Percentiles rank a stretch among this genome's conserved stretches.
Evolutionary conservation across 2,888 invertebrate species (phyloP).

Genomic region (Xanthorhoe spadicearia): DNA sequence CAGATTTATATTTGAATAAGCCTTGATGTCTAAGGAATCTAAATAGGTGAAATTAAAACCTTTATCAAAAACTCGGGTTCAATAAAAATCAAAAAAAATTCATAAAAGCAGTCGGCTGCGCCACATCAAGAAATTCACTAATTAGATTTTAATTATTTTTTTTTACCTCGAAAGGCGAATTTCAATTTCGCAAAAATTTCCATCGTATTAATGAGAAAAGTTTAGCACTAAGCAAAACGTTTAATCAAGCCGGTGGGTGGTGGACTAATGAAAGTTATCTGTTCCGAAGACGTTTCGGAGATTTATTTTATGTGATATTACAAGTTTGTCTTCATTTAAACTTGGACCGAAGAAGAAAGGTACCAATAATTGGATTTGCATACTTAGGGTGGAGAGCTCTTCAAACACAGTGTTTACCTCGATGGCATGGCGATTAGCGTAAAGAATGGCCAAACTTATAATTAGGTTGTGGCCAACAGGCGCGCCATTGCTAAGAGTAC

Average conservation of each 20-base stretch:
- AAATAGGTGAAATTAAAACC: not conserved
- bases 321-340: constrained; percentile 49
- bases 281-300: constrained; percentile 41
- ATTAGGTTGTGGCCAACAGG: constrained; percentile 40
- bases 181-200: constrained; percentile 26
- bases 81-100: too few species aligned
- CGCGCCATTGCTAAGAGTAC: constrained; percentile 14
- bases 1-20: too few species aligned
- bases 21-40: too few species aligned
- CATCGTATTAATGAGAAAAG: constrained; percentile 50
- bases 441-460: constrained; percentile 52
- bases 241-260: constrained; percentile 48
- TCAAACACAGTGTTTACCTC: constrained; percentile 49
- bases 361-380: constrained; percentile 53
- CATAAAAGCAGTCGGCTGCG: too few species aligned
- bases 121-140: not conserved
- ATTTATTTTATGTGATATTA: constrained; percentile 42
- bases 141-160: not conserved
- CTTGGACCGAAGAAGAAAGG: constrained; percentile 40
- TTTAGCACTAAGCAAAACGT: constrained; percentile 42
- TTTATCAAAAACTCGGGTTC: not conserved
- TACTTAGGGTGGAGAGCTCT: constrained; percentile 47
- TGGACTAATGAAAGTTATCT: constrained; percentile 52
- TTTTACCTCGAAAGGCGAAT: constrained; percentile 1
- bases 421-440: constrained; percentile 48